Conservation (phyloP, 1,140 invertebrate genomes). For the Drosophila obscura region DNA sequence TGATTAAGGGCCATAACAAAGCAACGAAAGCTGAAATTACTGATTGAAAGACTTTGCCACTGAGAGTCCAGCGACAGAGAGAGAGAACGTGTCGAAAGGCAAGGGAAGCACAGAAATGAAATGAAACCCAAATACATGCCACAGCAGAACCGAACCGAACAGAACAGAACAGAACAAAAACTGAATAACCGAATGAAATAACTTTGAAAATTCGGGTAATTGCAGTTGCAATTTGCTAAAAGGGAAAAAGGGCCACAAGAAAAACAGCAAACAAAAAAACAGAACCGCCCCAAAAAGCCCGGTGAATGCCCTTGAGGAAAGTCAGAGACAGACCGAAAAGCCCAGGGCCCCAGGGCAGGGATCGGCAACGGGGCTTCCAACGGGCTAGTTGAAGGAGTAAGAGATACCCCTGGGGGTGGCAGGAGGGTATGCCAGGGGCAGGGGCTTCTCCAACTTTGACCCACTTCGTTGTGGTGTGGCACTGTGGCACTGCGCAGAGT, state of each 20-base stretch:
- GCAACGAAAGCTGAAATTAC: slow-evolving; percentile 57
- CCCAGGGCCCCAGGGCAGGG: not conserved
- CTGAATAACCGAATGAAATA: slow-evolving; percentile 21
- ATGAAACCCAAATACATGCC: slow-evolving; percentile 1
- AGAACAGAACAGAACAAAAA: slow-evolving; percentile 15
- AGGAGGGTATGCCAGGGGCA: not conserved
- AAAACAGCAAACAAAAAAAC: slow-evolving; percentile 20
- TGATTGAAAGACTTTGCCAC: slow-evolving; percentile 63
- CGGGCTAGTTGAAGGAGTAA: too few species aligned
- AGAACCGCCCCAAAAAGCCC: slow-evolving; percentile 28
- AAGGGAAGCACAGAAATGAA: not conserved
- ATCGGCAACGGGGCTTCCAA: not conserved
- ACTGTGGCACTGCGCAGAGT: not conserved
- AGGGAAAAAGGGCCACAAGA: slow-evolving; percentile 18
- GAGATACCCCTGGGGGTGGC: not conserved
- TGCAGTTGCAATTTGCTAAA: slow-evolving; percentile 62
- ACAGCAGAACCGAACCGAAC: too few species aligned
- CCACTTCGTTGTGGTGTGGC: slow-evolving; percentile 28
- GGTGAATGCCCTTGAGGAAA: slow-evolving; percentile 62
- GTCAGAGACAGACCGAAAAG: slow-evolving; percentile 27
- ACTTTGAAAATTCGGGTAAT: slow-evolving; percentile 68
- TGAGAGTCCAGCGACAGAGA: not conserved
- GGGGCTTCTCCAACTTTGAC: slow-evolving; percentile 38
- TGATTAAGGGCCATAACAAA: slow-evolving; percentile 76
- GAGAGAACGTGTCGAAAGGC: slow-evolving; percentile 49